Evolutionary conservation across 2,888 invertebrate species (phyloP), one percentile per base, ranked within the genome.

Genomic region (Augochlorella aurata): DNA sequence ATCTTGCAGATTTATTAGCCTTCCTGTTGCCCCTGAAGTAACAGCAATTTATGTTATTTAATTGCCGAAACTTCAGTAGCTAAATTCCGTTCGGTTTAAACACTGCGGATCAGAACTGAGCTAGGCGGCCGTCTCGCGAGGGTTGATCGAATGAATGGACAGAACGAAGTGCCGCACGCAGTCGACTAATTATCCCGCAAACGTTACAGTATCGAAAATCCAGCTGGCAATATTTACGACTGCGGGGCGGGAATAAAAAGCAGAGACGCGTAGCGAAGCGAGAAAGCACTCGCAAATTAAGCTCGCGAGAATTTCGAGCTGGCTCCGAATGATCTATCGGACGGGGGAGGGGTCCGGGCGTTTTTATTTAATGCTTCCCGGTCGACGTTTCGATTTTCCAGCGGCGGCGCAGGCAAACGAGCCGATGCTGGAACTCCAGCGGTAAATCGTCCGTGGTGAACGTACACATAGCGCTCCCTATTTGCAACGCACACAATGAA

Each of bases 361-460:
- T 74, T 74, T 81, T 82, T 69, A 72, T 75, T 63, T 47, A 50
- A 74, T 49, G 44, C 8, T 45, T 44, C 50, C 61, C 52, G 29
- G 38, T 3, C 66, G 63, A 47, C 47, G 21, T 44, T 63, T 72
- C 71, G 72, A 84, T 87, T 85, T 77, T 74, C 71, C 79, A 2
- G 12, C 44, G 58, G 18, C 49, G 50, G n/a, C 49, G 50, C 71
- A 71, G n/a, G 69, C 70, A 54, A 73, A 77, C 79, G 29, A 76
- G 61, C 63, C 66, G 69, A 73, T 74, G 65, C 65, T 63, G 73
- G 49, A 63, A 71, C 38, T 58, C 52, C 54, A 18, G 63, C 65
- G 78, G 77, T 68, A 85, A 87, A 86, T 85, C 87, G 81, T 70
- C 80, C 45, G 85, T 82, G 82, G 82, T 73, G 74, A 70, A 24